Evolutionary conservation across 2,888 invertebrate genomes (phyloP).

Genomic region (Acanthosepion esculentum): DNA sequence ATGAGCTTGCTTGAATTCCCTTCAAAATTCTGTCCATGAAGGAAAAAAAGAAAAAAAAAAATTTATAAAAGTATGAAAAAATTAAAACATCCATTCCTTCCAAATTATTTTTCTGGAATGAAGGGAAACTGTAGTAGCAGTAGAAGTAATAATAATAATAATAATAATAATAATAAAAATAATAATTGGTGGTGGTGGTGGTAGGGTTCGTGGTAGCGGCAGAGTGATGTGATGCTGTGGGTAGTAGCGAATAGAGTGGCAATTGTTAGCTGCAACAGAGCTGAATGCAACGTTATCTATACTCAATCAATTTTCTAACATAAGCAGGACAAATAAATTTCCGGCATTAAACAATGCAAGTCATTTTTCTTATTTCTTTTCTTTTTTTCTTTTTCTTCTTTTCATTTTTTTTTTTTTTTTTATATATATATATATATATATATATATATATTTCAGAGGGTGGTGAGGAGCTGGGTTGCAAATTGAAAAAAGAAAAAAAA

Average conservation of each 20-base stretch:
- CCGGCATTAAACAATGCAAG: background rate
- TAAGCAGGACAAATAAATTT: background rate
- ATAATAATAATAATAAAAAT: background rate
- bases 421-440: too few relatives aligned
- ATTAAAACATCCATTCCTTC: too few relatives aligned
- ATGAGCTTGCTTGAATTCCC: background rate
- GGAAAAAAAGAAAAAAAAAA: background rate
- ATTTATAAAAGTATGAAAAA: background rate
- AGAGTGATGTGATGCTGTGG: background rate
- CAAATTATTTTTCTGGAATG: too few relatives aligned
- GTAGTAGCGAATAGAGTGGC: conserved; percentile 25
- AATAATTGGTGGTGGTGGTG: background rate
- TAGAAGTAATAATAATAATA: too few relatives aligned
- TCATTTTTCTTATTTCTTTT: background rate
- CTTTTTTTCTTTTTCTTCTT: background rate
- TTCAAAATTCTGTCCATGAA: background rate
- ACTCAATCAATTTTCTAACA: background rate
- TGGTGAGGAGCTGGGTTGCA: background rate
- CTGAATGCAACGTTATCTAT: conserved; percentile 38
- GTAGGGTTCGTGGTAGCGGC: background rate
- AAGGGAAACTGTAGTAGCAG: too few relatives aligned
- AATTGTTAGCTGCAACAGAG: conserved; percentile 34
- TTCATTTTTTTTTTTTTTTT: background rate
- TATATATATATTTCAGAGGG: background rate
- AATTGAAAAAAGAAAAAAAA: background rate